Evolutionary conservation across 2,888 invertebrate genomes (phyloP), one percentile per base, ranked within the genome.

Genomic region (Hirtodrosophila trivittata): DNA sequence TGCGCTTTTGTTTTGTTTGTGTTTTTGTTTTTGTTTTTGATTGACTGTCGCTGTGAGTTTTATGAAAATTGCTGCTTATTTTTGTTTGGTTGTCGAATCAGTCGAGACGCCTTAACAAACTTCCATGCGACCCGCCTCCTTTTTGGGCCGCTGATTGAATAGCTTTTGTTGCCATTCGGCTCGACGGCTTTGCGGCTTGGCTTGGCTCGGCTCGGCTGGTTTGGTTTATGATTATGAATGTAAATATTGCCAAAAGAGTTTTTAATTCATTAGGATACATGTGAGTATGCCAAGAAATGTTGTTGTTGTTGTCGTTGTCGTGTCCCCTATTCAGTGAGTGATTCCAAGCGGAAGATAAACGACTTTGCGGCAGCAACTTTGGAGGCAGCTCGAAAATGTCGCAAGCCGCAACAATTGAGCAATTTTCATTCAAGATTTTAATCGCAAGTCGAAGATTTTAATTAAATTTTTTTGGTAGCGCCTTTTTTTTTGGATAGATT

Each of bases 281-380:
- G 42, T 42, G 45, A 46, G 49, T 60, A 30, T 41, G 56, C 37
- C 51, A 38, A 50, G 42, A 14, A 41, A 12, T 8, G 38, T 13
- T 46, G 10, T 30, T 35, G 46, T 28, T 16, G n/a, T 35, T 47
- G 49, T 14, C 10, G 52, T 41, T 41, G 71, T 39, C 21, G 47
- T 52, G 52, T 25, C 60, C 64, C 47, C 69, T 60, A 39, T 62
- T 38, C 8, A 46, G 37, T 28, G 49, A 46, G 42, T 62, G 76
- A 80, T 77, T 45, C 43, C 58, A 52, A 50, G 65, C 68, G 68
- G 35, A 54, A 77, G 78, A 80, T 82, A 81, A 82, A 67, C 60
- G 54, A 14, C 32, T 42, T 49, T 28, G 9, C n/a, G n/a, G 9
- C 43, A 26, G 16, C 43, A 25, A 12, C 38, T 3, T 21, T 21